Conservation (phyloP, 2,888 invertebrate genomes). For the Yponomeuta sedellus region DNA sequence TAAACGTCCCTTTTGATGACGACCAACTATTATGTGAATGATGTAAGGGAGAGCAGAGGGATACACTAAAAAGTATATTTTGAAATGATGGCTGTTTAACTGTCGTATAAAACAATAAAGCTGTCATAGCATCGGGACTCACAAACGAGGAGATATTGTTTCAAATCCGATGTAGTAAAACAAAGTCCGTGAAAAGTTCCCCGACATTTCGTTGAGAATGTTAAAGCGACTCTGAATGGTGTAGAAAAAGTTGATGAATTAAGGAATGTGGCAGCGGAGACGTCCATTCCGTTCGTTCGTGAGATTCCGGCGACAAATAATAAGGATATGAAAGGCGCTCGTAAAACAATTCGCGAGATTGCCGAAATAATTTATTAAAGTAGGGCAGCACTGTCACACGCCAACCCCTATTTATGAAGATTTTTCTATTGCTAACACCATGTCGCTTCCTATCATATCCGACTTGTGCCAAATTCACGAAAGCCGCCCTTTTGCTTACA, state of each 20-base stretch:
- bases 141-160: neutral
- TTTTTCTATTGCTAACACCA: constrained; percentile 40
- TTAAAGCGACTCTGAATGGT: neutral
- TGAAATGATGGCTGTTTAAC: constrained; percentile 23
- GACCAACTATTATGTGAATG: constrained; percentile 72
- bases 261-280: neutral
- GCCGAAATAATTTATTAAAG: constrained; percentile 58
- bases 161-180: neutral
- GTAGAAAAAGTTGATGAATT: constrained; percentile 3
- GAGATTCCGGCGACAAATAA: constrained; percentile 19
- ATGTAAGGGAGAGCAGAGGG: constrained; percentile 50
- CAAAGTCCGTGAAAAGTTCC: neutral
- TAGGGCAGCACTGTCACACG: constrained; percentile 55
- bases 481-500: neutral
- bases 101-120: neutral
- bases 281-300: neutral
- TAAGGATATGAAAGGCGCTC: constrained; percentile 30
- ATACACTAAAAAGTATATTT: constrained; percentile 40
- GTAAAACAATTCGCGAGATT: constrained; percentile 59
- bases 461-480: neutral
- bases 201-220: neutral
- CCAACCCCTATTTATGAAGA: constrained; percentile 60
- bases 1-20: constrained; percentile 72
- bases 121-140: neutral
- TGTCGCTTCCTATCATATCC: neutral